Conservation (phyloP, 1,140 invertebrate genomes). For the Oedothorax gibbosus region DNA sequence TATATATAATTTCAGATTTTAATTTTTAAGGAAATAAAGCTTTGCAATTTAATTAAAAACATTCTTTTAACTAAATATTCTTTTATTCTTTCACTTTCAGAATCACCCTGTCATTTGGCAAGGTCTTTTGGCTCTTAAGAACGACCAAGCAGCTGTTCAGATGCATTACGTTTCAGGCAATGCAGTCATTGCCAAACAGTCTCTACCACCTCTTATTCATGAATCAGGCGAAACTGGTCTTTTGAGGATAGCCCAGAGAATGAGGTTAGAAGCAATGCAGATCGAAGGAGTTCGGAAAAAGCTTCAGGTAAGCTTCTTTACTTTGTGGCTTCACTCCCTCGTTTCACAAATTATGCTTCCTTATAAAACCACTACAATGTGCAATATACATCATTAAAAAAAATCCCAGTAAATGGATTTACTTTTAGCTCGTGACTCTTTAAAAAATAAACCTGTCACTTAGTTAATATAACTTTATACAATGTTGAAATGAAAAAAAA, state of each 20-base stretch:
- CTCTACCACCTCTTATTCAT: constrained; percentile 81
- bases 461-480: too few relatives aligned
- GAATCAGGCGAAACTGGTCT: constrained; percentile 76
- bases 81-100: constrained; percentile 3
- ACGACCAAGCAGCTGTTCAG: constrained; percentile 95
- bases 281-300: constrained; percentile 94
- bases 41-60: neutral
- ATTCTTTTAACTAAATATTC: neutral
- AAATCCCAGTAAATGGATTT: too few relatives aligned
- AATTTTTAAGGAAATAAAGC: too few relatives aligned
- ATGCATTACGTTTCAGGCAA: constrained; percentile 98
- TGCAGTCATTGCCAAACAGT: constrained; percentile 83
- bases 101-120: constrained; percentile 96
- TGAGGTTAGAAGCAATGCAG: constrained; percentile 94
- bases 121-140: constrained; percentile 92
- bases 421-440: too few relatives aligned
- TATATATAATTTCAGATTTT: neutral
- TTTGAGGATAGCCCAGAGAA: constrained; percentile 92
- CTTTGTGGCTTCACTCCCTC: too few relatives aligned
- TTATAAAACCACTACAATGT: too few relatives aligned
- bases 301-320: constrained; percentile 82
- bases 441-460: too few relatives aligned
- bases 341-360: too few relatives aligned
- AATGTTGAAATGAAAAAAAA: too few relatives aligned
- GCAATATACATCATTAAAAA: too few relatives aligned